Evolutionary conservation across 1,140 invertebrate species (phyloP).

Genomic region (Leptestheria dahalacensis): DNA sequence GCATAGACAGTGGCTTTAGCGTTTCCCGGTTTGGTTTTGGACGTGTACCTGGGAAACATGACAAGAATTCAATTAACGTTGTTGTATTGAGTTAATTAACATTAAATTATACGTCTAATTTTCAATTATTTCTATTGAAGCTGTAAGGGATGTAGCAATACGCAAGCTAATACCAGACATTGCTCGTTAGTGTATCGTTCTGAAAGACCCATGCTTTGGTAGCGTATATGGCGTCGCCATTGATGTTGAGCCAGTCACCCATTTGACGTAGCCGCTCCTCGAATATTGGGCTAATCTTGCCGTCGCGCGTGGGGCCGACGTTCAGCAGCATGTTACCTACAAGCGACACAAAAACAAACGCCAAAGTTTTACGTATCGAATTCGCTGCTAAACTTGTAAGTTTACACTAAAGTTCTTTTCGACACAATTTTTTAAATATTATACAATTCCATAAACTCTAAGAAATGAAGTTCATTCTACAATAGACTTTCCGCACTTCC

Average conservation of each 20-base stretch:
- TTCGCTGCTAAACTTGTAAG: no score
- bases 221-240: constrained; percentile 81
- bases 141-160: neutral
- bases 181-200: constrained; percentile 57
- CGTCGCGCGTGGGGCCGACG: constrained; percentile 78
- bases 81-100: neutral
- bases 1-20: constrained; percentile 38
- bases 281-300: constrained; percentile 72
- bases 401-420: no score
- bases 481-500: no score
- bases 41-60: constrained; percentile 8
- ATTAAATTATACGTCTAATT: neutral
- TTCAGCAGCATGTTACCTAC: constrained; percentile 78
- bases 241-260: constrained; percentile 59
- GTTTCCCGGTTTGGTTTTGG: neutral
- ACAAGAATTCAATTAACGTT: neutral
- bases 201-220: constrained; percentile 59
- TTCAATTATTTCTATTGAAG: neutral
- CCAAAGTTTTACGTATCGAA: no score
- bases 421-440: no score
- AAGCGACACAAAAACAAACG: no score
- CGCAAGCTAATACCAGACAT: constrained; percentile 57
- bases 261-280: constrained; percentile 58
- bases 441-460: no score
- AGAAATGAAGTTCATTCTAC: no score